Conservation (phyloP, 1,140 invertebrate species). For the Rhizoglyphus robini region DNA sequence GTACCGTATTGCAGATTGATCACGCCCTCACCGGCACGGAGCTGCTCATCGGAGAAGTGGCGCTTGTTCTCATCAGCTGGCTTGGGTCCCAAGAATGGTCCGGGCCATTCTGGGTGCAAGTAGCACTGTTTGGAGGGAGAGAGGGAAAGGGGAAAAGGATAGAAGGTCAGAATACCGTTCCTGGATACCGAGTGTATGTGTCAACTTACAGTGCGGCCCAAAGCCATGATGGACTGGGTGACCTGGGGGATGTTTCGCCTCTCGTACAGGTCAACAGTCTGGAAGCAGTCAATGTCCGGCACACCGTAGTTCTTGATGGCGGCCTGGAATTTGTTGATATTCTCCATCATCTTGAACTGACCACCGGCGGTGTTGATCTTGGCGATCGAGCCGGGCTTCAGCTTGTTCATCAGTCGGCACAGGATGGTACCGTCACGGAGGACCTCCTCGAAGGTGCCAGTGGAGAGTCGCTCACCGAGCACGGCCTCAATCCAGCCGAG, state of each 20-base stretch:
- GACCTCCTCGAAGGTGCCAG: slow-evolving; percentile 66
- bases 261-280: slow-evolving; percentile 84
- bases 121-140: slow-evolving; percentile 48
- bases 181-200: too few relatives aligned
- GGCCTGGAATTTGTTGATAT: slow-evolving; percentile 82
- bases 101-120: slow-evolving; percentile 68
- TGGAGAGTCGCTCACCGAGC: slow-evolving; percentile 66
- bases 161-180: neutral
- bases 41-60: slow-evolving; percentile 73
- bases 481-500: slow-evolving; percentile 81
- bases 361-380: slow-evolving; percentile 77
- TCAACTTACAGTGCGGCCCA: slow-evolving; percentile 66
- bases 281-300: slow-evolving; percentile 75
- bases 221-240: slow-evolving; percentile 67
- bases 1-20: slow-evolving; percentile 83
- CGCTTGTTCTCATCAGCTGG: slow-evolving; percentile 71
- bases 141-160: slow-evolving; percentile 18
- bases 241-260: slow-evolving; percentile 82
- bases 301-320: slow-evolving; percentile 74
- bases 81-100: slow-evolving; percentile 66
- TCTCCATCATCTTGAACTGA: slow-evolving; percentile 92
- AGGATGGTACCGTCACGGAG: slow-evolving; percentile 77
- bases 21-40: slow-evolving; percentile 63
- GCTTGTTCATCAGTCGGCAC: slow-evolving; percentile 74
- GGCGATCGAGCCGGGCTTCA: slow-evolving; percentile 58